Conservation (phyloP, 2,888 invertebrate genomes). For the Lordiphosa fenestrarum region DNA sequence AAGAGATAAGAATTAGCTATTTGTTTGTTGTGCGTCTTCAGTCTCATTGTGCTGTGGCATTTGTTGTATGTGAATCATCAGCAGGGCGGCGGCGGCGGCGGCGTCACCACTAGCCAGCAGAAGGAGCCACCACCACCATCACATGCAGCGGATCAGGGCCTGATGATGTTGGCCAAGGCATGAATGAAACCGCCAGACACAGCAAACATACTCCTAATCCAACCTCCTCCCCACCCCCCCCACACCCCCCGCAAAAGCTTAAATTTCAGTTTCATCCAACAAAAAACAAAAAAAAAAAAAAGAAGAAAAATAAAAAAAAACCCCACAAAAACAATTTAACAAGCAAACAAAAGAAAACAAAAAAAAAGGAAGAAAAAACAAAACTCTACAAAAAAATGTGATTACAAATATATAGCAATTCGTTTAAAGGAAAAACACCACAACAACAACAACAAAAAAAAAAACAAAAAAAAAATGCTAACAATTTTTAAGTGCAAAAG, state of each 20-base stretch:
- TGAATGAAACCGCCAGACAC: constrained; percentile 11
- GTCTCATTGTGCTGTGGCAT: constrained; percentile 78
- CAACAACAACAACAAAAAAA: constrained; percentile 22
- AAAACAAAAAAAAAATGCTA: constrained; percentile 44
- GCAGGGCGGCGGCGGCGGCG: constrained; percentile 10
- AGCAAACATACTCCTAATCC: constrained; percentile 19
- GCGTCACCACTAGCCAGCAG: too few relatives aligned
- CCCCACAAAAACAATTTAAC: constrained; percentile 1
- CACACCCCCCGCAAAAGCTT: constrained; percentile 13
- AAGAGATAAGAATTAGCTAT: constrained; percentile 81
- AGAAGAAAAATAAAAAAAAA: constrained; percentile 19
- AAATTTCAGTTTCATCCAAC: constrained; percentile 21
- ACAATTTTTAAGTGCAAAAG: constrained; percentile 55
- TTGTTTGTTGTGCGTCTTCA: constrained; percentile 80
- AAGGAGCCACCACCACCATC: constrained; percentile 10
- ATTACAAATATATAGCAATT: constrained; percentile 36
- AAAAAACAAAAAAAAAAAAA: constrained; percentile 21
- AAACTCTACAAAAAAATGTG: constrained; percentile 24
- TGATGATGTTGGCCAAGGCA: background rate
- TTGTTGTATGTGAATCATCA: constrained; percentile 74
- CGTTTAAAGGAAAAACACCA: constrained; percentile 34
- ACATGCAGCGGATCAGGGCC: background rate
- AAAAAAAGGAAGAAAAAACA: constrained; percentile 35
- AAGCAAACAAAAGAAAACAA: constrained; percentile 36
- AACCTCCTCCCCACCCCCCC: background rate